Base-by-base conservation (phyloP, 2,797 vertebrate genomes). In the Diplodus sargus region DNA sequence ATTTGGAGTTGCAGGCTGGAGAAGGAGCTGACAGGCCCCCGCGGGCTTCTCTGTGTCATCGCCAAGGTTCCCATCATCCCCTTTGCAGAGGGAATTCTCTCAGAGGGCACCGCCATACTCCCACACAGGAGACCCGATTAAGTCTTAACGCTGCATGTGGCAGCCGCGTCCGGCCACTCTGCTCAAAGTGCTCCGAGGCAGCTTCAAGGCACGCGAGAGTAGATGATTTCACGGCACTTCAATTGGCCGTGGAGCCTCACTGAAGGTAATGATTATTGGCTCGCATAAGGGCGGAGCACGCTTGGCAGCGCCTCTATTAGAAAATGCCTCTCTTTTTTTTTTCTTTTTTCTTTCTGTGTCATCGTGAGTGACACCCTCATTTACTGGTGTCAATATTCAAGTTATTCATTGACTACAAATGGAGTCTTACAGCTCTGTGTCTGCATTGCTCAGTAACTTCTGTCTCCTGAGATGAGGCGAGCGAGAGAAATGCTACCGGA, bases 351-450 rank as follows among this genome's bases (percentile, higher is more conserved):
- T 71, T n/a, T 16, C 9, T 73, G 67, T 51, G 45, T 89, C 81
- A 75, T 87, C 70, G 8, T 69, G 61, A 89, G 70, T 81, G 87
- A 89, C 87, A 89, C 79, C 53, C 64, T 88, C 78, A 85, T 89
- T 90, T 90, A 72, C 80, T 67, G 70, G 48, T 85, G 89, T 90
- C 89, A 84, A 87, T 88, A 84, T 89, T 70, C 9, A 4, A 85
- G 87, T 87, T 88, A 86, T 83, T 93, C 81, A 90, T 90, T 91
- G 85, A 87, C 86, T 83, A 68, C 72, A 84, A 83, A 87, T 78
- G 73, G 67, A 89, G 79, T 75, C 83, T 75, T 39, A 28, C 70
- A 53, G 69, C 75, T 52, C 64, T 16, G 60, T 20, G 58, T 58
- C 17, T 81, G 71, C 60, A 39, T 62, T 63, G 65, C 66, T 56